These are phyloP conservation scores for Enteromius argenteus DNA, from an alignment of 2,797 vertebrate genomes.

Conservation along the genomic window DNA sequence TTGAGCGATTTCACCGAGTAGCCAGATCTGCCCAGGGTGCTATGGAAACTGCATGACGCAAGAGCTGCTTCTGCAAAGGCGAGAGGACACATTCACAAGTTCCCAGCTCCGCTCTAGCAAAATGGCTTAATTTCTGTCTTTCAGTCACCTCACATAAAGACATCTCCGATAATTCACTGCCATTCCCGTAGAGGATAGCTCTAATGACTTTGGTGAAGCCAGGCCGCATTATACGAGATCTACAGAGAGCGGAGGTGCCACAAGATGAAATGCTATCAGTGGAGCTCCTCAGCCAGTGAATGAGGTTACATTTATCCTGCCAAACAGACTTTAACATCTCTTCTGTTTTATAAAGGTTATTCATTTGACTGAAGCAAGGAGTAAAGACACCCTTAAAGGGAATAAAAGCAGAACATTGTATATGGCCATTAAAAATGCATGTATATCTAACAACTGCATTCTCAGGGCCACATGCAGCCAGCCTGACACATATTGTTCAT, in stretches of 20 bases:
- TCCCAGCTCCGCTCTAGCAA: slow-evolving; percentile 50
- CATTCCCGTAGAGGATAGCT: slow-evolving; percentile 19
- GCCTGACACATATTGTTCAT: slow-evolving; percentile 73
- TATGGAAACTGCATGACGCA: slow-evolving; percentile 69
- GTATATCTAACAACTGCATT: slow-evolving; percentile 68
- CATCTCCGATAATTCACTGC: slow-evolving; percentile 27
- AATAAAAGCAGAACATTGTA: slow-evolving; percentile 41
- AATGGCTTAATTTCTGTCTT: slow-evolving; percentile 51
- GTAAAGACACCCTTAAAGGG: slow-evolving; percentile 39
- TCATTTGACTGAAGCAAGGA: slow-evolving; percentile 28
- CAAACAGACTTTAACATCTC: slow-evolving; percentile 10
- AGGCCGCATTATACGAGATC: slow-evolving; percentile 4
- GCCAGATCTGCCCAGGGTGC: slow-evolving; percentile 63
- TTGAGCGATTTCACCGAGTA: slow-evolving; percentile 32
- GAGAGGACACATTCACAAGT: slow-evolving; percentile 65
- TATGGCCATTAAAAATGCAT: slow-evolving; percentile 64
- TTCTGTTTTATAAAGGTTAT: slow-evolving; percentile 26
- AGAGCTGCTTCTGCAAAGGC: slow-evolving; percentile 65
- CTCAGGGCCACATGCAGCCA: slow-evolving; percentile 68
- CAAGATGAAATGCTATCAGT: slow-evolving; percentile 30
- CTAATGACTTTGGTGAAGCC: slow-evolving; percentile 35
- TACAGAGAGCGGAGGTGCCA: neutral
- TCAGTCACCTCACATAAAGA: slow-evolving; percentile 22
- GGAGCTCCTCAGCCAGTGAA: slow-evolving; percentile 5
- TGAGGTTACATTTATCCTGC: slow-evolving; percentile 5